Conservation (phyloP, 2,888 invertebrate genomes). For the Sicus ferrugineus region DNA sequence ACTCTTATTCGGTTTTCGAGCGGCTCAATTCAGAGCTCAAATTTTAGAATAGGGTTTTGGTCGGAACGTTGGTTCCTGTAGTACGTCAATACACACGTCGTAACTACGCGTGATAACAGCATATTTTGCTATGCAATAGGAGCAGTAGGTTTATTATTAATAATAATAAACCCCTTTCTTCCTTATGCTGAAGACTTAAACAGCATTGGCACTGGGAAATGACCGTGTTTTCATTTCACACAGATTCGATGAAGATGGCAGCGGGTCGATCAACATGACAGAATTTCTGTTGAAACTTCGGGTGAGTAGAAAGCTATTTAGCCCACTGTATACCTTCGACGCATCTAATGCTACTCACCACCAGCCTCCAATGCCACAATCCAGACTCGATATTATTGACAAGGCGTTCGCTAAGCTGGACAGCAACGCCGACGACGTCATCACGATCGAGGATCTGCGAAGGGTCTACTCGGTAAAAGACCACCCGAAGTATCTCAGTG, state of each 20-base stretch:
- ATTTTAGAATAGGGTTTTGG: no score
- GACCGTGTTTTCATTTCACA: neutral
- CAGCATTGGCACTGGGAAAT: neutral
- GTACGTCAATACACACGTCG: no score
- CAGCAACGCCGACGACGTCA: conserved; percentile 82
- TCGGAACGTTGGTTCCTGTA: no score
- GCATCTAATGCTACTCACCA: conserved; percentile 13
- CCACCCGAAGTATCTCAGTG: no score
- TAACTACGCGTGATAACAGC: no score
- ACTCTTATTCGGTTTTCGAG: neutral
- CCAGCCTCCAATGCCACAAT: conserved; percentile 84
- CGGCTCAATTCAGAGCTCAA: no score
- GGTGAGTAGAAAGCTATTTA: conserved; percentile 67
- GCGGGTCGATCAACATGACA: conserved; percentile 84
- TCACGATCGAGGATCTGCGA: conserved; percentile 79
- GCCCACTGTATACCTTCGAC: neutral
- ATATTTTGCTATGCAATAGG: neutral
- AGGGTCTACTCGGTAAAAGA: no score
- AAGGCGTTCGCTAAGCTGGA: conserved; percentile 88
- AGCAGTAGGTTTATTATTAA: neutral
- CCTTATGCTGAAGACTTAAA: neutral
- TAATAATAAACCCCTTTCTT: no score
- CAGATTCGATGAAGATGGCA: conserved; percentile 80
- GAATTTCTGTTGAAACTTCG: conserved; percentile 86
- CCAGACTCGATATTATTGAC: conserved; percentile 76